Evolutionary conservation across 2,888 invertebrate genomes (phyloP).

Genomic region (Parnassius glacialis): DNA sequence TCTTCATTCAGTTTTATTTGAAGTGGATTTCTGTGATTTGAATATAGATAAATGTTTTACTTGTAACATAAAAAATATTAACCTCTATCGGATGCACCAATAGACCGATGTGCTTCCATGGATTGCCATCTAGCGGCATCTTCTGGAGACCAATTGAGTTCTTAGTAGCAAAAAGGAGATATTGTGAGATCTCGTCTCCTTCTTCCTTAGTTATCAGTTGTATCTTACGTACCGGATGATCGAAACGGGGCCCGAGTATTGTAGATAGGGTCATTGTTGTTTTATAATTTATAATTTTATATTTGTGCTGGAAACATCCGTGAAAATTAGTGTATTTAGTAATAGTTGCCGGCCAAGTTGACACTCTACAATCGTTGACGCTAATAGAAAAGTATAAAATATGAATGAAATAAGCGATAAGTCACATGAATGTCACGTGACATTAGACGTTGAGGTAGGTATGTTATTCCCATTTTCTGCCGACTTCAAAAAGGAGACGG

Average conservation of each 20-base stretch:
- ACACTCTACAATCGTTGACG: too few relatives aligned
- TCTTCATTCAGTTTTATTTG: too few relatives aligned
- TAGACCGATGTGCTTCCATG: conserved; percentile 83
- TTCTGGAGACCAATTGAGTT: conserved; percentile 85
- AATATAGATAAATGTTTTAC: too few relatives aligned
- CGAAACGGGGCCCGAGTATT: conserved; percentile 85
- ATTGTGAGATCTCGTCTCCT: conserved; percentile 48
- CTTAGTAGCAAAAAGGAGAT: conserved; percentile 83
- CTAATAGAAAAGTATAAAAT: too few relatives aligned
- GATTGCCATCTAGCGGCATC: conserved; percentile 87
- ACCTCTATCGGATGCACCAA: conserved; percentile 85
- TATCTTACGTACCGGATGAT: conserved; percentile 78
- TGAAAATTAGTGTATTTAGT: too few relatives aligned
- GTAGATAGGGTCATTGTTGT: conserved; percentile 85
- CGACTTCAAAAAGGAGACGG: too few relatives aligned
- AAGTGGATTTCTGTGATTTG: too few relatives aligned
- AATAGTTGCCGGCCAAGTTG: too few relatives aligned
- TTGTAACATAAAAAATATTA: neutral
- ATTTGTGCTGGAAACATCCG: conserved; percentile 79
- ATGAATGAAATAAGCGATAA: too few relatives aligned
- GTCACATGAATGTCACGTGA: too few relatives aligned
- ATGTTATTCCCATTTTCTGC: too few relatives aligned
- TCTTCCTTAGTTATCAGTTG: conserved; percentile 54
- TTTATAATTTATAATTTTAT: conserved; percentile 83
- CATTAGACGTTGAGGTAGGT: too few relatives aligned